phyloP scores from a whole-genome alignment of 2,113 vertebrate genomes.

The Passer montanus region DNA sequence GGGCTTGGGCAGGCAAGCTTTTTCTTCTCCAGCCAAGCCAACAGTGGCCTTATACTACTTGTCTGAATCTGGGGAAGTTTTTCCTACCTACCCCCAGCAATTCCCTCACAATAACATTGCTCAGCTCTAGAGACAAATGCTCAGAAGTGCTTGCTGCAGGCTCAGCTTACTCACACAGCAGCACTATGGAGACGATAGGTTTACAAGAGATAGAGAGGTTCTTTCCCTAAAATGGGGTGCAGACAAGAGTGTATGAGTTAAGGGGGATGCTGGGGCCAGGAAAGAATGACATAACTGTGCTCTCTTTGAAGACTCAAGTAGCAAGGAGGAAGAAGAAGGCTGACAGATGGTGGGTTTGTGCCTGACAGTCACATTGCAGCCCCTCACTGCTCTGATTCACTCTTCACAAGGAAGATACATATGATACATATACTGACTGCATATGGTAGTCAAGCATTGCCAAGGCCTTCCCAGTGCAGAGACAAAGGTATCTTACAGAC shows the following conservation, averaged over 20 bases:
- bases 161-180: background rate
- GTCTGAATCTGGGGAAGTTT: background rate
- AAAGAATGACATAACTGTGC: background rate
- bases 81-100: background rate
- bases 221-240: background rate
- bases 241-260: background rate
- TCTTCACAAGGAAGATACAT: background rate
- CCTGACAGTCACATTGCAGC: background rate
- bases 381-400: background rate
- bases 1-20: background rate
- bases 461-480: background rate
- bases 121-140: background rate
- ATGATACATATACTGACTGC: background rate
- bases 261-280: background rate
- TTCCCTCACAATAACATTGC: background rate
- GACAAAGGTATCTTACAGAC: background rate
- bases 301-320: background rate
- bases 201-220: background rate
- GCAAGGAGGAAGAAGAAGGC: background rate
- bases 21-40: background rate
- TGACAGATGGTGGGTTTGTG: background rate
- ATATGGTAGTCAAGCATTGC: background rate
- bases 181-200: background rate
- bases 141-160: background rate
- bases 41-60: background rate